Conservation (phyloP, 2,888 invertebrate species). For the Drosophila algonquin region DNA sequence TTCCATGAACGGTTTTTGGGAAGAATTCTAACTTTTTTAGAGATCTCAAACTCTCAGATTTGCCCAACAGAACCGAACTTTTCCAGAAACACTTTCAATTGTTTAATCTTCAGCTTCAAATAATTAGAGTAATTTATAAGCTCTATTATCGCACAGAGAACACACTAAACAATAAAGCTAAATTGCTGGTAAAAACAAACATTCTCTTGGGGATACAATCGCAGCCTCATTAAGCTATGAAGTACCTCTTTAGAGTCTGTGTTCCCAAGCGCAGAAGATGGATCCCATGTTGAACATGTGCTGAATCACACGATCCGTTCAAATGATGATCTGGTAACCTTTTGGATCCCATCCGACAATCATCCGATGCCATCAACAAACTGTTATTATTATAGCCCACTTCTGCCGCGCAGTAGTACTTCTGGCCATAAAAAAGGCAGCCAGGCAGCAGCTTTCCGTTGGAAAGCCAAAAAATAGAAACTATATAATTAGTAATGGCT, state of each 20-base stretch:
- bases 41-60: not conserved
- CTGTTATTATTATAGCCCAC: constrained; percentile 54
- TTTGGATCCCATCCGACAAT: constrained; percentile 18
- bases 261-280: constrained; percentile 1
- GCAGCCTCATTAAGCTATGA: not conserved
- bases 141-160: not conserved
- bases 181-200: not conserved
- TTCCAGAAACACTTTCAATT: not conserved
- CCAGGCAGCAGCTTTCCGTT: constrained; percentile 52
- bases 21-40: not conserved
- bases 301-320: constrained; percentile 4
- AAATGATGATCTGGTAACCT: not conserved
- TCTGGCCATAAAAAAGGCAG: not conserved
- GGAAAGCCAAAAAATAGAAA: constrained; percentile 63
- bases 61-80: no score
- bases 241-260: not conserved
- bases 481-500: constrained; percentile 67
- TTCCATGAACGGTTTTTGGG: no score
- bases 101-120: not conserved
- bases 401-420: constrained; percentile 29
- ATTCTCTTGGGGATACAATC: not conserved
- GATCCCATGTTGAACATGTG: not conserved
- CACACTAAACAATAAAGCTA: not conserved
- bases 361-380: constrained; percentile 30
- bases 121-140: not conserved